Evolutionary conservation across 2,797 vertebrate genomes (phyloP).

Genomic region (Acrossocheilus fasciatus): DNA sequence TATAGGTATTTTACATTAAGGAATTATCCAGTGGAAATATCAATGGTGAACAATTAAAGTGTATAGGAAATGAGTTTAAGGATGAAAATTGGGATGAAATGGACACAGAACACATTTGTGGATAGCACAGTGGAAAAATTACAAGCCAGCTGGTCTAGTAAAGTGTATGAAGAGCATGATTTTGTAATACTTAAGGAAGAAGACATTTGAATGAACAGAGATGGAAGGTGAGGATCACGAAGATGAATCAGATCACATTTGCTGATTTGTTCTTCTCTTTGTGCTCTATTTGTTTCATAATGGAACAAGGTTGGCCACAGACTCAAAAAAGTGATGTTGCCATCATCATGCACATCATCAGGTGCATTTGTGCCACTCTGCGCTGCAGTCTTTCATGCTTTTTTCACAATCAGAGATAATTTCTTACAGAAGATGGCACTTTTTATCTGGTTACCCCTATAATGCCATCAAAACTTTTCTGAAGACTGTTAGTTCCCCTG

Average conservation of each 20-base stretch:
- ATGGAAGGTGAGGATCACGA: too few relatives aligned
- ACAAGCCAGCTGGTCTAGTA: not conserved
- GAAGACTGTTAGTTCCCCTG: not conserved
- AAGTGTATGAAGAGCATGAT: too few relatives aligned
- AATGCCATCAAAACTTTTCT: not conserved
- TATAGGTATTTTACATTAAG: not conserved
- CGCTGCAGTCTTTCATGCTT: too few relatives aligned
- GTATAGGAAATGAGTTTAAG: not conserved
- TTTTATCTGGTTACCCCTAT: not conserved
- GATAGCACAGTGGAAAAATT: not conserved
- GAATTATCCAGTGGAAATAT: not conserved
- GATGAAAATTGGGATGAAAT: not conserved
- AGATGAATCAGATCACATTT: not conserved
- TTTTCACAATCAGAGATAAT: too few relatives aligned
- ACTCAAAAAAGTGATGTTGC: too few relatives aligned
- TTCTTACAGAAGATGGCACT: not conserved
- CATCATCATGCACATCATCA: too few relatives aligned
- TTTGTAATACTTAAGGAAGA: too few relatives aligned
- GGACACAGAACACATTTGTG: not conserved
- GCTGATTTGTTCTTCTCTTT: not conserved
- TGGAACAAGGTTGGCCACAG: too few relatives aligned
- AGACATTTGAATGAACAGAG: too few relatives aligned
- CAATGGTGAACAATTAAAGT: not conserved
- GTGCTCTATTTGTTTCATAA: too few relatives aligned
- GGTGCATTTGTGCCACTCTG: too few relatives aligned